Conservation (phyloP, 2,888 invertebrate genomes). For the Macropis europaea region DNA sequence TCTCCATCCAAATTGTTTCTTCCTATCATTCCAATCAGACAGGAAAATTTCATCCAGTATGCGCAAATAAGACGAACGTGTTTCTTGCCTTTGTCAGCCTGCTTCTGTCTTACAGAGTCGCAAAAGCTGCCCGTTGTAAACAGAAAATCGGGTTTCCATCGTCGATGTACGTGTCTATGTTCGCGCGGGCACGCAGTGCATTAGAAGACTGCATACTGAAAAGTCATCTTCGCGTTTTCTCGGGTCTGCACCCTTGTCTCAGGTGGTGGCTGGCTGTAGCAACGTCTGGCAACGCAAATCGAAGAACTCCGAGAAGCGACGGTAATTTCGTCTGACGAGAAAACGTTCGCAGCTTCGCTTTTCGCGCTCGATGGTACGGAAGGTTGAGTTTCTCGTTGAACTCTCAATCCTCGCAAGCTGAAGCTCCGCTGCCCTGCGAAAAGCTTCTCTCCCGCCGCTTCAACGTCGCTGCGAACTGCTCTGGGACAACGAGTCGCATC, state of each 20-base stretch:
- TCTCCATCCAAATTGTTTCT: too few species aligned
- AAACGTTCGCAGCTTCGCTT: slow-evolving; percentile 37
- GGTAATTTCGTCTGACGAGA: slow-evolving; percentile 43
- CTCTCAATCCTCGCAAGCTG: slow-evolving; percentile 7
- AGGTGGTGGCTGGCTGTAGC: slow-evolving; percentile 30
- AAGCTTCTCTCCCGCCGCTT: neutral
- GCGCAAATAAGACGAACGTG: neutral
- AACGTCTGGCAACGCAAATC: slow-evolving; percentile 36
- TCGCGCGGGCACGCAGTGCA: neutral
- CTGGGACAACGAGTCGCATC: neutral
- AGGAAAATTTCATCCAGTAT: neutral
- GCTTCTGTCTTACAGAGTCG: neutral
- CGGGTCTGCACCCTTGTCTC: slow-evolving; percentile 31
- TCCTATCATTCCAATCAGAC: too few species aligned
- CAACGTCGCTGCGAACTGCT: neutral
- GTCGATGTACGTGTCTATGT: too few species aligned
- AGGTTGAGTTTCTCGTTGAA: slow-evolving; percentile 25
- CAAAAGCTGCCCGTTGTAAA: slow-evolving; percentile 3
- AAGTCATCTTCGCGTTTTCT: slow-evolving; percentile 41
- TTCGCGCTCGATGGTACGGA: slow-evolving; percentile 9
- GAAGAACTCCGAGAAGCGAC: slow-evolving; percentile 25
- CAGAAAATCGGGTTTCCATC: slow-evolving; percentile 36
- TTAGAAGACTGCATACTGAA: slow-evolving; percentile 21
- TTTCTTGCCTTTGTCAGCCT: slow-evolving; percentile 5
- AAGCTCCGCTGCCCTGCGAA: neutral